Evolutionary conservation across 2,888 invertebrate species (phyloP).

Genomic region (Melolontha melolontha): DNA sequence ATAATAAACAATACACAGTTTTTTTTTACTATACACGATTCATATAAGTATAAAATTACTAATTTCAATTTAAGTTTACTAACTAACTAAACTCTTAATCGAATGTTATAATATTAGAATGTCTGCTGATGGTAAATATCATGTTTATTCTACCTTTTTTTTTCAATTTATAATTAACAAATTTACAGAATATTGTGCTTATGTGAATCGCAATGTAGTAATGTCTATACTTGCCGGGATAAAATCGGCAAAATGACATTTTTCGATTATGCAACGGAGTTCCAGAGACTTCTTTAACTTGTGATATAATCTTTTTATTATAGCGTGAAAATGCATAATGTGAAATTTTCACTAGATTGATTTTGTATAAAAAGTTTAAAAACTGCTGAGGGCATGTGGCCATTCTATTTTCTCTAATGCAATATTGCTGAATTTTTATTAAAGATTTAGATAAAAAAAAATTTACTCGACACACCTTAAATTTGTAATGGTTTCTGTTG

Average conservation of each 20-base stretch:
- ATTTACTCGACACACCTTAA: too few relatives aligned
- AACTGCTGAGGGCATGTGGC: too few relatives aligned
- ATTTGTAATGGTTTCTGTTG: too few relatives aligned
- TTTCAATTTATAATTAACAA: conserved; percentile 2
- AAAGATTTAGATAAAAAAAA: too few relatives aligned
- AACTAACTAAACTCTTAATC: neutral
- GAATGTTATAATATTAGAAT: neutral
- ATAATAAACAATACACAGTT: conserved; percentile 15
- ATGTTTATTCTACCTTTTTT: neutral
- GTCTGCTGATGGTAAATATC: neutral
- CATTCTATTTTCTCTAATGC: too few relatives aligned
- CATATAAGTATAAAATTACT: neutral
- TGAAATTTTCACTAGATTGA: conserved; percentile 6
- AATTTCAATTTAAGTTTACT: neutral
- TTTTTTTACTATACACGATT: neutral
- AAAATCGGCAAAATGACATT: neutral
- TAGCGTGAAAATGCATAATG: conserved; percentile 7
- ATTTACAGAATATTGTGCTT: neutral
- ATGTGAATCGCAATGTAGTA: conserved; percentile 5
- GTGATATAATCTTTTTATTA: conserved; percentile 29
- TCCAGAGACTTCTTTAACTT: conserved; percentile 27
- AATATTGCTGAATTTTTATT: too few relatives aligned
- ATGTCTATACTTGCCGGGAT: conserved; percentile 2
- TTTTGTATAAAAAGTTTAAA: conserved; percentile 6
- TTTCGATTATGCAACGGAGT: conserved; percentile 30